Conservation (phyloP, 1,140 invertebrate species). For the Achroia grisella region DNA sequence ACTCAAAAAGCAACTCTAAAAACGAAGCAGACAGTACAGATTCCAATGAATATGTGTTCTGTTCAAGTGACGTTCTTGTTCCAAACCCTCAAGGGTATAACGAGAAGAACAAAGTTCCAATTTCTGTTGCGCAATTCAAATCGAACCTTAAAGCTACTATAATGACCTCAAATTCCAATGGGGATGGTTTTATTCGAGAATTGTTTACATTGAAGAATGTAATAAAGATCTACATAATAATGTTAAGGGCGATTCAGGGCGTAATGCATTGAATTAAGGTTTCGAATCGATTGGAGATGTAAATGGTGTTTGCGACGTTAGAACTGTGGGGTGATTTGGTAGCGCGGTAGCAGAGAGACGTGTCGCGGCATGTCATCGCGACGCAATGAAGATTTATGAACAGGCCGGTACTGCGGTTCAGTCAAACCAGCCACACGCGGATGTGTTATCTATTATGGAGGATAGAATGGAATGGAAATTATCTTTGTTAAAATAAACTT, state of each 20-base stretch:
- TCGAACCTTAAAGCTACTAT: slow-evolving; percentile 27
- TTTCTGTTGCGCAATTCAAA: slow-evolving; percentile 24
- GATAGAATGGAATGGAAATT: too few relatives aligned
- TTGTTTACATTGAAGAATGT: slow-evolving; percentile 34
- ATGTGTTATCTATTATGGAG: slow-evolving; percentile 36
- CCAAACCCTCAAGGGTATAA: slow-evolving; percentile 38
- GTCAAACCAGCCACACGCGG: slow-evolving; percentile 31
- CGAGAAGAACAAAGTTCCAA: slow-evolving; percentile 59
- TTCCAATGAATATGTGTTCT: too few relatives aligned
- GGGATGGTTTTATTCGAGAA: slow-evolving; percentile 24
- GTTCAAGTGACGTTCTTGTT: slow-evolving; percentile 25
- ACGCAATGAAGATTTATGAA: slow-evolving; percentile 72
- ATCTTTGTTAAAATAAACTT: too few relatives aligned
- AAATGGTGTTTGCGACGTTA: slow-evolving; percentile 28
- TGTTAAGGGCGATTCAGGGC: slow-evolving; percentile 10
- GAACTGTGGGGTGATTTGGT: slow-evolving; percentile 16
- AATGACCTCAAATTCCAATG: slow-evolving; percentile 31
- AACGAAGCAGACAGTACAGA: too few relatives aligned
- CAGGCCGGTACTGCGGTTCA: slow-evolving; percentile 38
- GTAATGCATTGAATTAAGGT: slow-evolving; percentile 12
- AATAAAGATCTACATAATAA: slow-evolving; percentile 25
- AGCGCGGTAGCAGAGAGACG: slow-evolving; percentile 63
- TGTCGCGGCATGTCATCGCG: slow-evolving; percentile 69
- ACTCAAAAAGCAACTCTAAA: slow-evolving; percentile 16
- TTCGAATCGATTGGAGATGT: slow-evolving; percentile 13